Base-by-base conservation (phyloP, 2,797 vertebrate species). In the Chaetophractus vellerosus region DNA sequence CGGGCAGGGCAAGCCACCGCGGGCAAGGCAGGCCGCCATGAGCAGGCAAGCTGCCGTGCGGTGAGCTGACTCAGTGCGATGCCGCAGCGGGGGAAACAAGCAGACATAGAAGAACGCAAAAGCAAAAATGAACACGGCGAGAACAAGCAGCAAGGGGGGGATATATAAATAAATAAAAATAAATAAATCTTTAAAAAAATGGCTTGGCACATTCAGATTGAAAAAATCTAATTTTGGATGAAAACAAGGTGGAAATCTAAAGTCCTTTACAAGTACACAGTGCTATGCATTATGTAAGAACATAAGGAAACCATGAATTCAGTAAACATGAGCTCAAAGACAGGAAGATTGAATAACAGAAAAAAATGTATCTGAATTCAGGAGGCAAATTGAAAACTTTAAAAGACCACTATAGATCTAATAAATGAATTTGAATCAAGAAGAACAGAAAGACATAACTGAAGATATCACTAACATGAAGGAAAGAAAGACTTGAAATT, bases 371-470 rank as follows among this genome's bases (percentile, higher is more conserved):
- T 88, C 38, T 61, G 36, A 80, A 14, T 82, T 64, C 18, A 78
- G 19, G 24, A 93, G 31, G 24, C 63, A 48, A 57, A n/a, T 8
- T 63, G n/a, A 48, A 52, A 66, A 71, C 9, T 36, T 24, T 68
- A 71, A 74, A 91, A 78, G 23, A 57, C 16, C 6, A 78, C 64
- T 28, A 28, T 57, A 68, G 63, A 45, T 66, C 61, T 57, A 81
- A 72, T 18, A 95, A 71, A 36, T 41, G 90, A 86, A 69, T 79
- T 31, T 48, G 36, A 76, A 68, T 87, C 57, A 81, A 71, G 63
- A 86, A 85, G 79, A 11, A 66, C 3, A 72, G 68, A 84, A 26
- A 88, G n/a, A 36, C 9, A 64, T 11, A 91, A 74, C n/a, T 57
- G 1, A 36, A 45, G 19, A 45, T 59, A 36, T 83, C 48, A 66